Percentiles rank a stretch among this genome's conserved stretches.
phyloP scores from a whole-genome alignment of 2,797 vertebrate genomes.

The Gymnodraco acuticeps region DNA sequence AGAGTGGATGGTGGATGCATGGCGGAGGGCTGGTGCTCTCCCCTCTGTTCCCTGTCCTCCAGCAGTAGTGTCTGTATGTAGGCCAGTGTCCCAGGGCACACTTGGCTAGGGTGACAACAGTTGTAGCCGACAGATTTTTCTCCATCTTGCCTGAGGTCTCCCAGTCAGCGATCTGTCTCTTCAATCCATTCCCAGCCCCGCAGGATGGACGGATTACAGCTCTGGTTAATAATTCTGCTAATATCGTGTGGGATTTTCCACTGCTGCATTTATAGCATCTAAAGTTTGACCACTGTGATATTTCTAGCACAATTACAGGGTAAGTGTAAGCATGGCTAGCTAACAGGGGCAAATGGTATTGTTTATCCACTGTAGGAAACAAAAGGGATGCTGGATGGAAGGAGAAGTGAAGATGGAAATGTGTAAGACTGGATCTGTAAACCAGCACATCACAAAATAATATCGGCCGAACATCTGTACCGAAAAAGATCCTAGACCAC shows the following conservation, averaged over 20 bases:
- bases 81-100: slow-evolving; percentile 88
- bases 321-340: background rate
- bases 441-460: no score
- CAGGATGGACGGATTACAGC: slow-evolving; percentile 71
- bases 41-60: slow-evolving; percentile 63
- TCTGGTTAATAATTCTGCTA: slow-evolving; percentile 54
- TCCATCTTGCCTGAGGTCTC: slow-evolving; percentile 86
- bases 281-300: background rate
- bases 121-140: slow-evolving; percentile 89
- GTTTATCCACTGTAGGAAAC: slow-evolving; percentile 8
- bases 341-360: background rate
- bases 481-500: no score
- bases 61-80: slow-evolving; percentile 85
- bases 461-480: no score
- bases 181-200: slow-evolving; percentile 68
- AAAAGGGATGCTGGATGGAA: background rate
- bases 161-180: slow-evolving; percentile 83
- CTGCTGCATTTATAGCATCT: slow-evolving; percentile 29
- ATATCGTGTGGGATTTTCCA: slow-evolving; percentile 26
- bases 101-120: slow-evolving; percentile 86
- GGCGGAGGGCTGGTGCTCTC: slow-evolving; percentile 63
- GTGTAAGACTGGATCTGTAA: no score
- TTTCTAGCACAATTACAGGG: slow-evolving; percentile 1
- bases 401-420: background rate
- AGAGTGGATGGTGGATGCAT: slow-evolving; percentile 44